Percentiles rank a stretch among this genome's conserved stretches.
Conservation (phyloP, 2,113 vertebrate species). For the Astatotilapia flaviijosephi region DNA sequence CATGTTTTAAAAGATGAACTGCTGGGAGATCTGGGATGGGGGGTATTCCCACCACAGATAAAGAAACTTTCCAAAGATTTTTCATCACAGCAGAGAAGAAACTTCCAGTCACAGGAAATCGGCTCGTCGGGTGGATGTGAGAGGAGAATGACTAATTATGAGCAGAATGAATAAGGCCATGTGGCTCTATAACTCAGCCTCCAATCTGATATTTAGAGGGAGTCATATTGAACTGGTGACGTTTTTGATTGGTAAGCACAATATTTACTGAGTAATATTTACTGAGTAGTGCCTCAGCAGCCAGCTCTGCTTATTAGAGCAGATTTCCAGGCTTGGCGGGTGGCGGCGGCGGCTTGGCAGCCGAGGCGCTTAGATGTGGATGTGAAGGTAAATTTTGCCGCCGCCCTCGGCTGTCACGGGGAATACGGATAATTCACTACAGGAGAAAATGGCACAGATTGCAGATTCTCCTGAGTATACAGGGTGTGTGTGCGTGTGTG, state of each 20-base stretch:
- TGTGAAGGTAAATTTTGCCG: constrained; percentile 31
- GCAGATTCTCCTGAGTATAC: constrained; percentile 15
- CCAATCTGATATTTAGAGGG: constrained; percentile 4
- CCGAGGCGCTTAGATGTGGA: constrained; percentile 5
- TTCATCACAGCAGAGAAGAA: not conserved
- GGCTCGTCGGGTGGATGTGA: not conserved
- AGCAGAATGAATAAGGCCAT: not conserved
- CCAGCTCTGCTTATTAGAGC: constrained; percentile 47
- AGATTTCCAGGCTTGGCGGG: constrained; percentile 7
- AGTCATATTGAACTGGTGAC: constrained; percentile 1
- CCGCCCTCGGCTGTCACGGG: constrained; percentile 17
- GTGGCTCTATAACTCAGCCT: not conserved
- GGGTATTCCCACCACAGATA: not conserved
- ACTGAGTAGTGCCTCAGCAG: constrained; percentile 13
- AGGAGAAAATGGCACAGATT: constrained; percentile 39
- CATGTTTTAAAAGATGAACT: not conserved
- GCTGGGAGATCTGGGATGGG: not conserved
- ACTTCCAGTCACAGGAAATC: not conserved
- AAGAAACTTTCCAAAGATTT: constrained; percentile 1
- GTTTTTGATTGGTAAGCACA: constrained; percentile 35
- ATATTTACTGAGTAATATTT: constrained; percentile 46
- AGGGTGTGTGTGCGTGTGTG: not conserved
- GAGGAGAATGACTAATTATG: constrained; percentile 30
- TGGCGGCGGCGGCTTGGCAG: not conserved
- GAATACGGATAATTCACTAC: constrained; percentile 28